Percentiles rank a stretch among this genome's conserved stretches.
phyloP scores from a whole-genome alignment of 2,888 invertebrate genomes.

The Tridacna gigas region DNA sequence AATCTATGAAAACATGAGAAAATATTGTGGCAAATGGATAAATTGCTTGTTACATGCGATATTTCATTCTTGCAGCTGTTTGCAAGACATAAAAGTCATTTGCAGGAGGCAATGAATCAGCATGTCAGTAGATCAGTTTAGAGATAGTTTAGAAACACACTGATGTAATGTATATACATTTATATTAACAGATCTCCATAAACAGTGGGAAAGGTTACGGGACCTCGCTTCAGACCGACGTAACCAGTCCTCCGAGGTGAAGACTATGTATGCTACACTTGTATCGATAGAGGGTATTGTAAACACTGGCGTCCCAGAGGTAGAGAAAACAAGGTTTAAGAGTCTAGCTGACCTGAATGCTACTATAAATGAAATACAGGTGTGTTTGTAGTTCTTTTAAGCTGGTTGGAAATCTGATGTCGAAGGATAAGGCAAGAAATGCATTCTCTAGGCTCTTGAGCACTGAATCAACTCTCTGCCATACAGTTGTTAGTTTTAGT shows the following conservation, averaged over 20 bases:
- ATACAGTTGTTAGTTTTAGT: no score
- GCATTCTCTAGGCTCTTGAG: no score
- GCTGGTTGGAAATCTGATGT: no score
- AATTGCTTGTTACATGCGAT: neutral
- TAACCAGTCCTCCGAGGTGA: constrained; percentile 76
- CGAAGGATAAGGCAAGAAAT: no score
- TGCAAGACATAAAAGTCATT: no score
- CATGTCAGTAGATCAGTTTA: no score
- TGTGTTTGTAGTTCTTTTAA: constrained; percentile 9
- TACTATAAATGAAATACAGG: constrained; percentile 61
- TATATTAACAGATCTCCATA: constrained; percentile 70
- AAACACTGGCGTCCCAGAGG: constrained; percentile 50
- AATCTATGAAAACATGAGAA: neutral
- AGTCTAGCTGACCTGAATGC: constrained; percentile 63
- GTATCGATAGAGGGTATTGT: constrained; percentile 53
- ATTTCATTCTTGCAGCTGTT: neutral
- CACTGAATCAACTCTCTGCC: no score
- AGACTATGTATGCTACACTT: constrained; percentile 65
- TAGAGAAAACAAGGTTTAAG: constrained; percentile 60
- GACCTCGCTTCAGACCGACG: constrained; percentile 76
- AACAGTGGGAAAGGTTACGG: constrained; percentile 81
- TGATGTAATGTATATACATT: neutral
- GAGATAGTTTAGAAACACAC: no score
- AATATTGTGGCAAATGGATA: neutral
- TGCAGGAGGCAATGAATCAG: no score